Evolutionary conservation across 2,113 vertebrate species (phyloP), one percentile per base, ranked within the genome.

Genomic region (Macquaria ambigua): DNA sequence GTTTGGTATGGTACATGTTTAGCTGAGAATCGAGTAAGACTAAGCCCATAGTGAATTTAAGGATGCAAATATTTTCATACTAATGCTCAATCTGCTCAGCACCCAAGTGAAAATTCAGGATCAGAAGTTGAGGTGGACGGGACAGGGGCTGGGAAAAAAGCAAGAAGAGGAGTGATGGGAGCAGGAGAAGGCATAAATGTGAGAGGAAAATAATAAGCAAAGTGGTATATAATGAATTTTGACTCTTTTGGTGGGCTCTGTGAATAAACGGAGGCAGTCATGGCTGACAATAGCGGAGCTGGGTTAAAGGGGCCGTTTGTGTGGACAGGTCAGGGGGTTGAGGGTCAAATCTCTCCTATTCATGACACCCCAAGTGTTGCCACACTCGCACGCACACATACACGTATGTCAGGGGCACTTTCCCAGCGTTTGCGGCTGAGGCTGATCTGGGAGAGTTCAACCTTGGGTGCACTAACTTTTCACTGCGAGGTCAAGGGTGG

Each of bases 401-500:
- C 50, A 75, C 69, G 82, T 79, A 85, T 61, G 79, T 90, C 89
- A 82, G 94, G 95, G 94, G 89, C 95, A 96, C 94, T 96, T 97
- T 96, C 96, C 96, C 96, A 97, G 96, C 94, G 53, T 88, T 87
- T 46, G 87, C 20, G 74, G 78, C 80, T 43, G 84, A 58, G 76
- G 81, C 88, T 69, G 89, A 91, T 90, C 93, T 93, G 90, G 91
- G 93, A 94, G 93, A 94, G 95, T 95, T 95, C 93, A 95, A 90
- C 90, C 85, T 89, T 59, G 83, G 93, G 86, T 87, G 90, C 79
- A 79, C 88, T 95, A 95, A 96, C 94, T 96, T 95, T 96, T 96
- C 94, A 96, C 93, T 59, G 93, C 20, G 87, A 91, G 95, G 95
- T 95, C 95, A 95, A 93, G 93, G 95, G 95, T 95, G 93, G 87